Conservation (phyloP, 1,140 invertebrate genomes). For the Portunus trituberculatus region DNA sequence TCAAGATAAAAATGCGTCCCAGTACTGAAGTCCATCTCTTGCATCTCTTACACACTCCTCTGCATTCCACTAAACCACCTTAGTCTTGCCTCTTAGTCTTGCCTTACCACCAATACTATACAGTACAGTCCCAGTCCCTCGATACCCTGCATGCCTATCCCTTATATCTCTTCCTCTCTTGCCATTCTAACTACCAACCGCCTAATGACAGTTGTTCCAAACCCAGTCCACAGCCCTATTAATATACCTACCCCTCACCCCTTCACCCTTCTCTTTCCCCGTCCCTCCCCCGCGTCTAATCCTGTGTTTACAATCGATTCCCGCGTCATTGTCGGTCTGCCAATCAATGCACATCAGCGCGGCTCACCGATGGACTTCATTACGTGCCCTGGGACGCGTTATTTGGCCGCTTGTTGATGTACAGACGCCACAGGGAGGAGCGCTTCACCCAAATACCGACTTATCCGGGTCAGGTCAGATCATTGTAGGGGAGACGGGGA, state of each 20-base stretch:
- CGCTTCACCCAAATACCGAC: background rate
- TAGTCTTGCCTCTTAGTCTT: too few relatives aligned
- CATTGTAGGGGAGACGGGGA: background rate
- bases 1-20: too few relatives aligned
- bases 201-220: too few relatives aligned
- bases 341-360: background rate
- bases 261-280: background rate
- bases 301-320: slow-evolving; percentile 3
- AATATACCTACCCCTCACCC: background rate
- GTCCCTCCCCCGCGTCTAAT: background rate
- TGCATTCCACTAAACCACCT: too few relatives aligned
- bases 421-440: background rate
- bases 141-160: too few relatives aligned
- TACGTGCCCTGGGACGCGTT: background rate
- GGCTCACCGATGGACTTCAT: background rate
- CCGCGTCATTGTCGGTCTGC: background rate
- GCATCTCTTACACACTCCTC: too few relatives aligned
- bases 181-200: too few relatives aligned
- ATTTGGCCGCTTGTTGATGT: background rate
- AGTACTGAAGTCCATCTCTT: too few relatives aligned
- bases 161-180: background rate
- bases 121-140: too few relatives aligned
- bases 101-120: too few relatives aligned
- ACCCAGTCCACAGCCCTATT: background rate
- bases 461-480: background rate